Evolutionary conservation across 2,888 invertebrate species (phyloP), one percentile per base, ranked within the genome.

Genomic region (Sthenelais limicola): DNA sequence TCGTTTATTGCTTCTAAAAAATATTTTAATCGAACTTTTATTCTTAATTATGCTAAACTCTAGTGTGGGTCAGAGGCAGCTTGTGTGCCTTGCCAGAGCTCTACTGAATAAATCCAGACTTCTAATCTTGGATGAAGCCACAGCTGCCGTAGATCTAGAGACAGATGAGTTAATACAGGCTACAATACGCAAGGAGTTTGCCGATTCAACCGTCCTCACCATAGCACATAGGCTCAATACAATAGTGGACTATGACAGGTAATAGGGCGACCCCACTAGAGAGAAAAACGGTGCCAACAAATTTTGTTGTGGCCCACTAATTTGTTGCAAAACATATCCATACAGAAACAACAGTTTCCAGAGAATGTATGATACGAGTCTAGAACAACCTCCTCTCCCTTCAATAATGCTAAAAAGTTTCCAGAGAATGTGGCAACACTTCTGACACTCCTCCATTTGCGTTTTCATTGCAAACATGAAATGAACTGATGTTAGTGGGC

Each of bases 171-270:
- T 84, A 26, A 87, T 87, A 67, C 87, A 87, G 76, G 75, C 79
- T 54, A 87, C 86, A 15, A 87, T 87, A 49, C 75, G 85, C n/a
- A 80, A 80, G 30, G 82, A 85, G 74, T 87, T 87, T 76, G 75
- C 78, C 12, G 80, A 83, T 49, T 83, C 82, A 68, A 88, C 88
- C 9, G 85, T 88, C 5, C 80, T 88, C 24, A 87, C 86, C 49
- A 88, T 88, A 43, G 87, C 88, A 18, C 88, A 88, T 77, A 78
- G 88, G 32, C 80, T 88, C 28, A 85, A 87, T 75, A 86, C 87
- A 15, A 84, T 88, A 74, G 81, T 86, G 81, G 85, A 87, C 76
- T 85, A 84, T 54, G 66, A 58, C 48, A 77, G 77, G 77, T 77
- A 51, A 12, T 51, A 43, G 12, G 9, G 15, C 24, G 21, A 9